These are phyloP conservation scores for Columba livia DNA, from an alignment of 2,113 vertebrate genomes.

Conservation along the genomic window DNA sequence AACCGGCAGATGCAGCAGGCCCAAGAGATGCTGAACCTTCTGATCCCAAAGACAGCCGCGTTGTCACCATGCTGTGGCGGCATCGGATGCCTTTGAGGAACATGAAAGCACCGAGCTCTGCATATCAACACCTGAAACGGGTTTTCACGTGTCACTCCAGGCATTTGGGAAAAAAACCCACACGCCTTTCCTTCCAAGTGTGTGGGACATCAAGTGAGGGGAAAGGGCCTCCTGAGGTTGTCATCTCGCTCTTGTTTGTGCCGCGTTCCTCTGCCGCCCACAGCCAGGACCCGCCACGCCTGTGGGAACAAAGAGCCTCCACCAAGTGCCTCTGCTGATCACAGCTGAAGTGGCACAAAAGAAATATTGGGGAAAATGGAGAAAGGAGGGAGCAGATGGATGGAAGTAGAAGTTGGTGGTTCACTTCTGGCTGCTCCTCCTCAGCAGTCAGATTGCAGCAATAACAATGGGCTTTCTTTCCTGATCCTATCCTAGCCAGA, in stretches of 20 bases:
- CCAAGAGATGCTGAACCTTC: slow-evolving; percentile 51
- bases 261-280: neutral
- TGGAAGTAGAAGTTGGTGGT: neutral
- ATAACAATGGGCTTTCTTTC: neutral
- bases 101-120: neutral
- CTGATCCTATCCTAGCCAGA: neutral
- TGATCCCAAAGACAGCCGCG: slow-evolving; percentile 45
- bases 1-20: slow-evolving; percentile 48
- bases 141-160: neutral
- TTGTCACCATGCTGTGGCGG: slow-evolving; percentile 19
- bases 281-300: neutral
- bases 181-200: neutral
- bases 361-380: neutral
- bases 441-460: neutral
- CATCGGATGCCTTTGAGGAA: slow-evolving; percentile 43
- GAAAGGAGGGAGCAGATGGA: slow-evolving; percentile 28
- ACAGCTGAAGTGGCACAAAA: neutral
- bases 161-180: neutral
- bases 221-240: neutral
- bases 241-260: neutral
- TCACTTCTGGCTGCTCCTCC: slow-evolving; percentile 18
- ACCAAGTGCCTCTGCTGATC: slow-evolving; percentile 18
- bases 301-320: slow-evolving; percentile 33
- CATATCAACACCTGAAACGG: neutral
- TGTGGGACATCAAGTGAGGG: neutral